phyloP scores from a whole-genome alignment of 2,113 vertebrate species.

The Mastomys coucha region DNA sequence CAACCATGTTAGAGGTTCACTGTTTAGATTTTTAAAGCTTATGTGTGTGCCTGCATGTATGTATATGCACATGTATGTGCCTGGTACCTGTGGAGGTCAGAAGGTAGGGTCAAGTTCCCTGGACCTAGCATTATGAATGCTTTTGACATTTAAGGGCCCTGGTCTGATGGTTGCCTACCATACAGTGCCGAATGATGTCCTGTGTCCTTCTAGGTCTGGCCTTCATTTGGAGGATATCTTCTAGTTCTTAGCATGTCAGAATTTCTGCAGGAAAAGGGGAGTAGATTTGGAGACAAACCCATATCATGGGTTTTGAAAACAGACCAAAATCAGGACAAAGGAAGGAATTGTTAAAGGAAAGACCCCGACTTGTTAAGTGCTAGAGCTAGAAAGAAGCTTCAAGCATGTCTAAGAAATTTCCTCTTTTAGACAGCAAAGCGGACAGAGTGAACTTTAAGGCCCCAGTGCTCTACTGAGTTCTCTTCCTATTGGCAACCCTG shows the following conservation, averaged over 20 bases:
- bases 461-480: conserved; percentile 4
- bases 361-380: not conserved
- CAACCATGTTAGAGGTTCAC: not conserved
- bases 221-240: conserved; percentile 34
- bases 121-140: not conserved
- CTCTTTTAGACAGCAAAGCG: conserved; percentile 3
- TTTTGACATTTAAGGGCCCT: conserved; percentile 51
- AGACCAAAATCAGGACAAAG: conserved; percentile 47
- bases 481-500: conserved; percentile 49
- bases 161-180: not conserved
- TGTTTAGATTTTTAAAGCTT: not conserved
- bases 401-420: conserved; percentile 42
- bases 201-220: not conserved
- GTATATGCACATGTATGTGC: not conserved
- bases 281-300: conserved; percentile 42
- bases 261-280: conserved; percentile 39
- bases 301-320: conserved; percentile 46
- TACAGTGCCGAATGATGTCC: not conserved
- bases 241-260: conserved; percentile 21
- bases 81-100: not conserved
- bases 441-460: not conserved
- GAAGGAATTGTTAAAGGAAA: conserved; percentile 49
- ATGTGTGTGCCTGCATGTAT: not conserved
- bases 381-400: conserved; percentile 18
- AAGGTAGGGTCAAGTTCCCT: not conserved